Evolutionary conservation across 2,888 invertebrate genomes (phyloP), one percentile per base, ranked within the genome.

Genomic region (Rotaria magnacalcarata): DNA sequence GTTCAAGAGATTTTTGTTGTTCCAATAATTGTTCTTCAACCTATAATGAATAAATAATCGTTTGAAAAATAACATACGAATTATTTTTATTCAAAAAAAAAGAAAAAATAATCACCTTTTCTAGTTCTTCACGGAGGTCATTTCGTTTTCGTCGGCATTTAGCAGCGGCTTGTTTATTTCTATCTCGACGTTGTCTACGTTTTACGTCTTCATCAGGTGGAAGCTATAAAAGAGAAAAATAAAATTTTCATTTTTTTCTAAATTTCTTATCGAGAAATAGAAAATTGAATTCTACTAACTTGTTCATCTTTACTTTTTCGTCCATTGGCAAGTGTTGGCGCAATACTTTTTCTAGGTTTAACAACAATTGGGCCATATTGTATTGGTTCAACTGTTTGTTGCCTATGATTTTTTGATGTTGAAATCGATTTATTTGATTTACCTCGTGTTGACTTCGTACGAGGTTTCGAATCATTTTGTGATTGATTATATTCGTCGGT

Each of bases 161-260:
- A 0, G 98, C 98, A 85, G 98, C 98, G 56, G 98, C 98, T 92
- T 96, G 93, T 92, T 99, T 99, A 92, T 99, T 99, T 87, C 98
- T 93, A 90, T 97, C 97, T 84, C 98, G 93, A 47, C 98, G 93
- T 75, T 96, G 92, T 89, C 94, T 93, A 84, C 96, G 93, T 87
- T 96, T 93, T 89, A 96, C 96, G 90, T 96, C 96, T 90, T 98
- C 98, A 91, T 97, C 96, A 0, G 96, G 96, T 84, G 94, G 88
- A 43, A 91, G 86, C 90, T 90, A 88, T 24, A 88, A 88, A 86
- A 85, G 47, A 34, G 75, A 84, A 86, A 74, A 84, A 52, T 52
- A 67, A 84, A 86, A 21, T 43, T 34, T 85, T 85, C 11, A 43
- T 87, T 87, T 43, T 74, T 50, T 84, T 84, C 2, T 34, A 34